These are phyloP conservation scores for Frieseomelitta varia DNA, from an alignment of 1,140 invertebrate genomes.

Conservation along the genomic window DNA sequence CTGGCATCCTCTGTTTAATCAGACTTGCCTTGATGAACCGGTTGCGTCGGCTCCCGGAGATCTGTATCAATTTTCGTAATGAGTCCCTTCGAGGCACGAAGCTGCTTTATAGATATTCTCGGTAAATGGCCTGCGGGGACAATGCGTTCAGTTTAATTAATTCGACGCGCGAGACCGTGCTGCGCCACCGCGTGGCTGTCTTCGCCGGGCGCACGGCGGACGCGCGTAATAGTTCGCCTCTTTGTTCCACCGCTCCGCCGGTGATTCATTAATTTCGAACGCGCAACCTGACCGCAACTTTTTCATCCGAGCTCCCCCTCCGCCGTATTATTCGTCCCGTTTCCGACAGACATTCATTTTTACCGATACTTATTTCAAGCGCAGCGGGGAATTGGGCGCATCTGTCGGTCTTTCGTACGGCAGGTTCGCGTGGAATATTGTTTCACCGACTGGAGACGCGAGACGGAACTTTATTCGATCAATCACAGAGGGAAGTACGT, in stretches of 20 bases:
- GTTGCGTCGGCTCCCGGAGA: constrained; percentile 18
- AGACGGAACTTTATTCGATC: background rate
- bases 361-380: background rate
- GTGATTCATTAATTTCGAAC: background rate
- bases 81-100: constrained; percentile 45
- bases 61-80: constrained; percentile 61
- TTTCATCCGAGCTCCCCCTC: background rate
- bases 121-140: constrained; percentile 39
- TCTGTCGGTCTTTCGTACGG: background rate
- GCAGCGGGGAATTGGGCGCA: background rate
- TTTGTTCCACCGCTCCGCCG: background rate
- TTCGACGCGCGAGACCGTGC: constrained; percentile 20
- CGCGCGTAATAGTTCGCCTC: background rate
- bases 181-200: background rate
- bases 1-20: constrained; percentile 52
- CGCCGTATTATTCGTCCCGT: too few species aligned
- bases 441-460: background rate
- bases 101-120: constrained; percentile 54
- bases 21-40: constrained; percentile 41
- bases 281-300: background rate
- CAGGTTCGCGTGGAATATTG: background rate
- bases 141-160: constrained; percentile 63
- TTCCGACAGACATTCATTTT: background rate
- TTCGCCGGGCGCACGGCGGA: background rate
- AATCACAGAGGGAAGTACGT: background rate